Evolutionary conservation across 2,797 vertebrate genomes (phyloP).

Genomic region (Phaenicophaeus curvirostris): DNA sequence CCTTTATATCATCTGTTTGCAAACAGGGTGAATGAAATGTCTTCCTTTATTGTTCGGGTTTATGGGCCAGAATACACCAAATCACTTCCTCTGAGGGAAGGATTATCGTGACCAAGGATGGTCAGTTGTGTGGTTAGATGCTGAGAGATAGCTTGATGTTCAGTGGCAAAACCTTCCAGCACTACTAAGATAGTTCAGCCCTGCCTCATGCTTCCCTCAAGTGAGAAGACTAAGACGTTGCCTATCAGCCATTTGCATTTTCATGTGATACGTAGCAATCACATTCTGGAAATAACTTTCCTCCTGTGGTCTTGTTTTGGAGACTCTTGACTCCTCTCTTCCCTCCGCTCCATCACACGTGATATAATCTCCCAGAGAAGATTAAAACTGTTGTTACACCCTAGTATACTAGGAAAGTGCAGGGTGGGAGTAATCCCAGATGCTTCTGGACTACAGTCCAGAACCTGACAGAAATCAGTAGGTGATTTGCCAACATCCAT

Average conservation of each 20-base stretch:
- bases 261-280: neutral
- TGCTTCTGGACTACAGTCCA: neutral
- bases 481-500: slow-evolving; percentile 16
- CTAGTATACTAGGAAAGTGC: neutral
- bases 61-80: neutral
- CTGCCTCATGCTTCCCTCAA: neutral
- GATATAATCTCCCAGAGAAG: neutral
- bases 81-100: neutral
- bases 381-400: neutral
- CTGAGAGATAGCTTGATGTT: neutral
- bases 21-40: neutral
- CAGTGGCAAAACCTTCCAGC: neutral
- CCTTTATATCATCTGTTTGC: neutral
- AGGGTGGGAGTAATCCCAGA: neutral
- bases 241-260: neutral
- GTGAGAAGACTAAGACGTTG: neutral
- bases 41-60: neutral
- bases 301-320: neutral
- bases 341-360: neutral
- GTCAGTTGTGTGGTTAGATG: neutral
- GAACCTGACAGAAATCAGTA: neutral
- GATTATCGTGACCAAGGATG: neutral
- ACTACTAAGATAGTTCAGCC: neutral
- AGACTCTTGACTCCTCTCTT: neutral
- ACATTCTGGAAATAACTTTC: neutral